Evolutionary conservation across 2,113 vertebrate genomes (phyloP).

Genomic region (Pterocles orientalis): DNA sequence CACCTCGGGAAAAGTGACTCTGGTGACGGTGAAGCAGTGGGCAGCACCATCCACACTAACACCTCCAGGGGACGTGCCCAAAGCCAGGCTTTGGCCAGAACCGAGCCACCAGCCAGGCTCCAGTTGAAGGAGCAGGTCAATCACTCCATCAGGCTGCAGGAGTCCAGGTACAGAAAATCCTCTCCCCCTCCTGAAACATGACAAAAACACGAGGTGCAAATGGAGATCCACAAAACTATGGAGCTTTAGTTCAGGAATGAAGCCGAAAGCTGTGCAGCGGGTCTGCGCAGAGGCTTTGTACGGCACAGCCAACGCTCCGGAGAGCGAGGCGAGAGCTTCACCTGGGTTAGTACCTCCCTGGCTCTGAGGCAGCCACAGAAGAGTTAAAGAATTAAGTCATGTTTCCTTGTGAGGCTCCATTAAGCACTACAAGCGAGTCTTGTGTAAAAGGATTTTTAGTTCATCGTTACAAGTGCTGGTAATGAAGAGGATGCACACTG

Average conservation of each 20-base stretch:
- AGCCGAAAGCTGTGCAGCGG: neutral
- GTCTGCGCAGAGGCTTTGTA: neutral
- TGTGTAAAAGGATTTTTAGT: conserved; percentile 70
- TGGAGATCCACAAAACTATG: neutral
- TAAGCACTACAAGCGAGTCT: conserved; percentile 63
- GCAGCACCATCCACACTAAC: neutral
- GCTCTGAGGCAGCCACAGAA: neutral
- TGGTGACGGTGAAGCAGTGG: neutral
- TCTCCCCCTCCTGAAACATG: no score
- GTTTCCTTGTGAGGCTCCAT: conserved; percentile 58
- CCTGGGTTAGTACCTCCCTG: accelerated
- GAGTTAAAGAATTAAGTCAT: conserved; percentile 57
- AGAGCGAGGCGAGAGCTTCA: neutral
- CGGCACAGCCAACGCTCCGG: neutral
- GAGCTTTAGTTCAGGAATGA: neutral
- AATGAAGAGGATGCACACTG: conserved; percentile 68
- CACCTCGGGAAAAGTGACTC: neutral
- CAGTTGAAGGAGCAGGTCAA: neutral
- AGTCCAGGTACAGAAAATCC: no score
- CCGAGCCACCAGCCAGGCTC: neutral
- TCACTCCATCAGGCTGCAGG: neutral
- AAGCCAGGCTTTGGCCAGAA: neutral
- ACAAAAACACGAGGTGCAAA: neutral
- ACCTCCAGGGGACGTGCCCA: neutral
- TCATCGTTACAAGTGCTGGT: conserved; percentile 66